phyloP scores from a whole-genome alignment of 2,113 vertebrate species.

The Erythrolamprus reginae region DNA sequence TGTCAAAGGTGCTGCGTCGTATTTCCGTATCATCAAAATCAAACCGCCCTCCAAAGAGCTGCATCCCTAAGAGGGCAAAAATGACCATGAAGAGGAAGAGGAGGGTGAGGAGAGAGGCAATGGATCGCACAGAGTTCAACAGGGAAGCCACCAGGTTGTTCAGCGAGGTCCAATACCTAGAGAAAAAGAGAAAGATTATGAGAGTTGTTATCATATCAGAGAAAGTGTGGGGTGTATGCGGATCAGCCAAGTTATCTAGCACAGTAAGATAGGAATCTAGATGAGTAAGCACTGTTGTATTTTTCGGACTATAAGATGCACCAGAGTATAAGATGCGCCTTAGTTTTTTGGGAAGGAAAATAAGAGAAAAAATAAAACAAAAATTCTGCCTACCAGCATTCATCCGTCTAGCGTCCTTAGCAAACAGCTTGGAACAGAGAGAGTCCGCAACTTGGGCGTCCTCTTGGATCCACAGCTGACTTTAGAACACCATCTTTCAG shows the following conservation, averaged over 20 bases:
- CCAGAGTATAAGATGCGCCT: too few species aligned
- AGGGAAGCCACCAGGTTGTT: conserved; percentile 93
- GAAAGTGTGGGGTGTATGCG: background rate
- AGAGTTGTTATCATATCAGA: background rate
- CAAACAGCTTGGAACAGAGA: too few species aligned
- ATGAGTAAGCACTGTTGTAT: background rate
- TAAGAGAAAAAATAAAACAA: too few species aligned
- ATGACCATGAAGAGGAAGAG: conserved; percentile 96
- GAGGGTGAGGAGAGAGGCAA: conserved; percentile 90
- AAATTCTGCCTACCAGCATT: too few species aligned
- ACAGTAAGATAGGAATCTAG: background rate
- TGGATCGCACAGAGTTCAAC: conserved; percentile 93
- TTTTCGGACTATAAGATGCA: too few species aligned
- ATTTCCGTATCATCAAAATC: conserved; percentile 82
- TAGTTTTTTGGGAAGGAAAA: too few species aligned
- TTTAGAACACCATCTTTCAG: too few species aligned
- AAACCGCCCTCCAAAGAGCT: conserved; percentile 94
- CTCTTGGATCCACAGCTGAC: too few species aligned
- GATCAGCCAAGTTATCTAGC: background rate
- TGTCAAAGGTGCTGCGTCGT: conserved; percentile 92
- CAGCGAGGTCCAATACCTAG: conserved; percentile 90
- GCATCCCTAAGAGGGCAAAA: conserved; percentile 95
- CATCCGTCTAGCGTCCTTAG: too few species aligned
- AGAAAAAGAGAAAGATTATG: background rate
- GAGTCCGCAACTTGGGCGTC: too few species aligned